Evolutionary conservation across 1,140 invertebrate genomes (phyloP).

Genomic region (Tribolium castaneum): DNA sequence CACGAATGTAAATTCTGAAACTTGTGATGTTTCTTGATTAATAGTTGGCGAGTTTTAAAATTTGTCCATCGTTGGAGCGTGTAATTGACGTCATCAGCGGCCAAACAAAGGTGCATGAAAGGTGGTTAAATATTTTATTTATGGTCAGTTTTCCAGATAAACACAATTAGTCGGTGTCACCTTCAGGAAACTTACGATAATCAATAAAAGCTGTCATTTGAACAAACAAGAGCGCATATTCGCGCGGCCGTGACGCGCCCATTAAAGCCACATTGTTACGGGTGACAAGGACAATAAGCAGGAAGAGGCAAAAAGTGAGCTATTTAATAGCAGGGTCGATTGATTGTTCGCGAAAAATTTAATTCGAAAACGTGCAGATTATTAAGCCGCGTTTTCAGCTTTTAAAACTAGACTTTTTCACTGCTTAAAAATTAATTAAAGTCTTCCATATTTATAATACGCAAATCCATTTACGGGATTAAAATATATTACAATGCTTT

Average conservation of each 20-base stretch:
- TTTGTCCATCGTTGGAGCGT: not conserved
- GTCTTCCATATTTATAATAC: too few species aligned
- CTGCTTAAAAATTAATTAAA: too few species aligned
- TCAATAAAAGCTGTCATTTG: constrained; percentile 45
- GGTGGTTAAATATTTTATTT: constrained; percentile 39
- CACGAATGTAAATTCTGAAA: constrained; percentile 27
- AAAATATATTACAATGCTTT: too few species aligned
- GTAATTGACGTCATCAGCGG: constrained; percentile 8
- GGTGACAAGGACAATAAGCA: constrained; percentile 19
- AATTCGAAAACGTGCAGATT: not conserved
- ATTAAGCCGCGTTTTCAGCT: too few species aligned
- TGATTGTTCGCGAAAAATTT: not conserved
- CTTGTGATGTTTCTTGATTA: constrained; percentile 20
- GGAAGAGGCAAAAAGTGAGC: not conserved
- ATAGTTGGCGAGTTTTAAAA: not conserved
- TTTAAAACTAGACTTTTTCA: too few species aligned
- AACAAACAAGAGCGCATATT: constrained; percentile 42
- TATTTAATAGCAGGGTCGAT: not conserved
- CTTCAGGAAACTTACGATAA: constrained; percentile 45
- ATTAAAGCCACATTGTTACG: constrained; percentile 22
- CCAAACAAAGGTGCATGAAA: constrained; percentile 27
- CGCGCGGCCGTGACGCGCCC: constrained; percentile 33
- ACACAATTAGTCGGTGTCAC: constrained; percentile 47
- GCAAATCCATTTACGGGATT: too few species aligned
- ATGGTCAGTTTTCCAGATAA: constrained; percentile 44